Evolutionary conservation across 2,113 vertebrate species (phyloP), one percentile per base, ranked within the genome.

Genomic region (Myiozetetes cayanensis): DNA sequence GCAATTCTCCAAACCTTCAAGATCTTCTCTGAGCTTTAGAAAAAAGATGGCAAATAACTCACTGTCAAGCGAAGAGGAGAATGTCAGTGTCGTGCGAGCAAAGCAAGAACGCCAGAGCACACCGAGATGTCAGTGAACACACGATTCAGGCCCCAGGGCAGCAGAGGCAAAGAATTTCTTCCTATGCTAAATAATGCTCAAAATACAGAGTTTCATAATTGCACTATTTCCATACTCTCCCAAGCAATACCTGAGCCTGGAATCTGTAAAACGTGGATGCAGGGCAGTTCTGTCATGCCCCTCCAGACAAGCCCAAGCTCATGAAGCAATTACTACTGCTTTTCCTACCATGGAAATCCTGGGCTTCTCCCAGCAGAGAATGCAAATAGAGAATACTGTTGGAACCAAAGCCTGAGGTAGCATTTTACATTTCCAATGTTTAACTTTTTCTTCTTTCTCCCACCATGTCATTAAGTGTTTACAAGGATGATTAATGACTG

Each of bases 401-500:
- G 92, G 65, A 91, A 90, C 71, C 83, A 49, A 85, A 91, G 82
- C 81, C 78, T 78, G 28, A 39, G 95, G 95, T 23, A 91, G 79
- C 63, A 44, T 65, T 91, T 93, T 67, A 93, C 62, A 84, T 65
- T 89, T 82, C 41, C 30, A 53, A n/a, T 52, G 82, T 85, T 95
- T 85, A 89, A 96, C 90, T 93, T 93, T 93, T 91, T n/a, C 92
- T 74, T 96, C 90, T 68, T 72, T 91, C 87, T 85, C 37, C 4
- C 33, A 78, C 87, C 25, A 46, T 93, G 94, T 87, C 96, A 96
- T 93, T 94, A 96, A 94, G 95, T 94, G 94, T 95, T 95, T 95
- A 95, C 92, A 85, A 87, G 92, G 92, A 95, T 96, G 96, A 96
- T 96, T 96, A 96, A 96, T 93, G 95, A 87, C 92, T 90, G 94